Base-by-base conservation (phyloP, 2,888 invertebrate species). In the Busseola fusca region DNA sequence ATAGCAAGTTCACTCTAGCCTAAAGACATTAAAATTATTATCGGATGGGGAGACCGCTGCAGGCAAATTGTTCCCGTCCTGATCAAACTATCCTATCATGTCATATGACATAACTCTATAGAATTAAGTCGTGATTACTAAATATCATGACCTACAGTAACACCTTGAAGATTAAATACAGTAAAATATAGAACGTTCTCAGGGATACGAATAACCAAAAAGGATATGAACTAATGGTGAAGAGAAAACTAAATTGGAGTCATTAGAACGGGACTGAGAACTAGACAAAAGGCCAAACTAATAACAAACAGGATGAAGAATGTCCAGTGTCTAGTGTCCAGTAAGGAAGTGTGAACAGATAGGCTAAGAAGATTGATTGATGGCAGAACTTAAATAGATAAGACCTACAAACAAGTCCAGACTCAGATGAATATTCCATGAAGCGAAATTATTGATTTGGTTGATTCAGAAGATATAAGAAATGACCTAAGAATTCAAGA, bases 241-340 rank as follows among this genome's bases (percentile, higher is more conserved):
- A 27, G 21, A 42, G 30, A n/a, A 66, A 63, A n/a, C 6, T n/a
- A 18, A 34, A 52, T 9, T 12, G 1, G 3, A 54, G 6, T 34
- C 18, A 25, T 52, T n/a, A 34, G 34, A n/a, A 18, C 10, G 12
- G 54, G 12, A 63, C n/a, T 34, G 10, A 6, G 37, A 48, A 25
- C 12, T 12, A 37, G 1, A 27, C 40, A 60, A 76, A 48, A 74
- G 69, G 77, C 18, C 77, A 69, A 69, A 56, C 18, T 69, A 60
- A 76, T 57, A 60, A 60, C 18, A 42, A n/a, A 27, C 70, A 60
- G 18, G 56, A 76, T 14, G 25, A 27, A 14, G 7, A 60, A 60
- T 68, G 12, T 54, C 40, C 30, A 50, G 1, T 40, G 37, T 18
- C 25, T 25, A 18, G 18, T 60, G 30, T 45, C 45, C 21, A 40